phyloP scores from a whole-genome alignment of 2,888 invertebrate genomes.

The Stenodera caucasica region DNA sequence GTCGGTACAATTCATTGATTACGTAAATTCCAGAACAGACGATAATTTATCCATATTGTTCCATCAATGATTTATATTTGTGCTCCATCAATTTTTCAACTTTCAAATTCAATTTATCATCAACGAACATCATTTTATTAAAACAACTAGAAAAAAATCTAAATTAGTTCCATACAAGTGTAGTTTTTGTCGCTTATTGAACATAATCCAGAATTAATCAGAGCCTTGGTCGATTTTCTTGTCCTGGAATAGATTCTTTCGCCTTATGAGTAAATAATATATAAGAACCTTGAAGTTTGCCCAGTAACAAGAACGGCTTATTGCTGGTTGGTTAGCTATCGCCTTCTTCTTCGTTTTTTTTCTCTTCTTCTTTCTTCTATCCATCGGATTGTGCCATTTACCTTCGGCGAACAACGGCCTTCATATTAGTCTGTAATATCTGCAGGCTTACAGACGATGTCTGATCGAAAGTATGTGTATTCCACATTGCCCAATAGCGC shows the following conservation, averaged over 20 bases:
- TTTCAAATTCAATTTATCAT: background rate
- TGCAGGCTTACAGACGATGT: constrained; percentile 37
- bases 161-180: background rate
- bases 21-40: background rate
- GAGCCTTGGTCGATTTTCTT: background rate
- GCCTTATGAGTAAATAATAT: background rate
- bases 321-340: constrained; percentile 3
- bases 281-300: constrained; percentile 4
- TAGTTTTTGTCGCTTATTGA: background rate
- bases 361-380: constrained; percentile 12
- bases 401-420: constrained; percentile 22
- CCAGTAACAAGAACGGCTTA: constrained; percentile 18
- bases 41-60: background rate
- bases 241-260: background rate
- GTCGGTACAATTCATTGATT: background rate
- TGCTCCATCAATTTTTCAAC: background rate
- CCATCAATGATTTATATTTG: background rate
- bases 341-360: background rate
- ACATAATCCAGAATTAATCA: background rate
- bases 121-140: background rate
- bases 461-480: constrained; percentile 43
- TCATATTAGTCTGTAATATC: constrained; percentile 39
- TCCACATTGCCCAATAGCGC: constrained; percentile 43
- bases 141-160: background rate
- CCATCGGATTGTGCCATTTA: constrained; percentile 25